phyloP scores from a whole-genome alignment of 2,113 vertebrate genomes.

The Corythaeola cristata region DNA sequence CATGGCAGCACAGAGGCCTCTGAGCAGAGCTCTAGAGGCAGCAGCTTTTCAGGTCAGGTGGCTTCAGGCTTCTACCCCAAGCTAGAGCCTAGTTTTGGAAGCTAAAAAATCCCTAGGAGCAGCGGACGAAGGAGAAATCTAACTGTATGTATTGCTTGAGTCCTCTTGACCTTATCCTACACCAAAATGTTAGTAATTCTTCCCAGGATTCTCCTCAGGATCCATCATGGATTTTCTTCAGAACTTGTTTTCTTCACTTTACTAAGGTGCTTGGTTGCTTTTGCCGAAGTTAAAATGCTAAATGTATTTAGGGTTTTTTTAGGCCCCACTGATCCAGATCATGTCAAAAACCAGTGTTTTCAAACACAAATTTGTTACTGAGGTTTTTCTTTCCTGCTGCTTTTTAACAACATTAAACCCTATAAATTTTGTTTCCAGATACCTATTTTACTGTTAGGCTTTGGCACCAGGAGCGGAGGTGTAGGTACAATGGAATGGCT shows the following conservation, averaged over 20 bases:
- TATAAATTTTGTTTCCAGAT: background rate
- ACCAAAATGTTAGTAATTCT: background rate
- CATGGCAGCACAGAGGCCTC: background rate
- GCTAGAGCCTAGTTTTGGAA: background rate
- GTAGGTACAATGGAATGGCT: background rate
- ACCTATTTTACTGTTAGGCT: background rate
- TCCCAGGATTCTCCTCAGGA: background rate
- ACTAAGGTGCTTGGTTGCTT: background rate
- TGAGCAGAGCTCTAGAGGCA: background rate
- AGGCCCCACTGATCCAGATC: background rate
- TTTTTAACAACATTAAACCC: background rate
- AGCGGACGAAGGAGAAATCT: background rate
- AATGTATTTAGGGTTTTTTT: background rate
- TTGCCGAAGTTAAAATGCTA: background rate
- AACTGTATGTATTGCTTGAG: background rate
- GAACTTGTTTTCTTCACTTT: background rate
- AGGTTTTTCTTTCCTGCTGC: background rate
- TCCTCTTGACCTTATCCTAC: background rate
- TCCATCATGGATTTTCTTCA: background rate
- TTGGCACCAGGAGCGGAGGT: background rate
- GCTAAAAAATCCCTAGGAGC: background rate
- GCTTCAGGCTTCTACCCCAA: background rate
- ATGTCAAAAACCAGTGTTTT: background rate
- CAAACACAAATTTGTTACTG: background rate
- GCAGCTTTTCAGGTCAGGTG: background rate